Evolutionary conservation across 2,113 vertebrate species (phyloP), one percentile per base, ranked within the genome.

Genomic region (Thalassarche chlororhynchos): DNA sequence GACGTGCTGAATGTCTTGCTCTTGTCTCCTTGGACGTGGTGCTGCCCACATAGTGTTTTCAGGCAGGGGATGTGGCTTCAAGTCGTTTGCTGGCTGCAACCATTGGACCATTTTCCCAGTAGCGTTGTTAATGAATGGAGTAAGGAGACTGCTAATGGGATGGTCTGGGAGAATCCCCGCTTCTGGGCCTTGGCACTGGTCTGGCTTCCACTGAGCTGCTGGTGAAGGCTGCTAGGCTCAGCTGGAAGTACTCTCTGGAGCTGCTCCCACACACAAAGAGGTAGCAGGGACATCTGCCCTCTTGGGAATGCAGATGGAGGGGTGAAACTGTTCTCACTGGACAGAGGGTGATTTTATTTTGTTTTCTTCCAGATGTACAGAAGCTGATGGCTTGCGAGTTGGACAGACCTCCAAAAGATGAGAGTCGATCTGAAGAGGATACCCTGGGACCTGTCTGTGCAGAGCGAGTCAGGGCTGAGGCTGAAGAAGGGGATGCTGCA

Each of bases 311-410:
- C 44, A 34, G 34, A 18, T 60, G 68, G 40, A 82, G 12, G 42
- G 3, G 8, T 68, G 65, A 89, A 88, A 85, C 36, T 90, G 68
- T 23, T 58, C 18, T 90, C 42, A 55, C 17, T 83, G 54, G 25
- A 24, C 21, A 74, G 38, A 85, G 20, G 10, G 20, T 72, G 36
- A 83, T 80, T 80, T 84, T 72, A 12, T 52, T 84, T 81, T 78
- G 8, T 47, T 90, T 89, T 89, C 87, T 74, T 91, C 62, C 93
- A 99, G 99, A 99, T 94, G 98, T 99, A 36, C 98, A 99, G 84
- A 98, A 98, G 97, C 92, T 99, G 93, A 98, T 98, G 97, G 91
- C 98, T 8, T 98, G 97, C 10, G 98, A 98, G 14, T 77, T 98
- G 92, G 99, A 98, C 69, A 97, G 94, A 40, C 79, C 98, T 78